Percentiles rank a stretch among this genome's conserved stretches.
Evolutionary conservation across 2,797 vertebrate species (phyloP).

Genomic region (Labeo calbasu): DNA sequence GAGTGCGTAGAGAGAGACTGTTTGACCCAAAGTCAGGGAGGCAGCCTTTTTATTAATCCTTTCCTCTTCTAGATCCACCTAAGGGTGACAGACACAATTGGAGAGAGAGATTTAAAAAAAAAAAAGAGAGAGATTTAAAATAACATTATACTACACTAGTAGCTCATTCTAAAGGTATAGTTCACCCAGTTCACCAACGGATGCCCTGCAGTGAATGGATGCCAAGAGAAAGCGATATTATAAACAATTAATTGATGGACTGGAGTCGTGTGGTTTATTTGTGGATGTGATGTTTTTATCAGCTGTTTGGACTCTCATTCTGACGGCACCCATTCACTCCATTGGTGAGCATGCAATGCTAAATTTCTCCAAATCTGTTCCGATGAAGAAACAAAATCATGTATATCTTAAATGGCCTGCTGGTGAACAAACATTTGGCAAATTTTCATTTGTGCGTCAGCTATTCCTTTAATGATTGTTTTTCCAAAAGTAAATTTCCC

Average conservation of each 20-base stretch:
- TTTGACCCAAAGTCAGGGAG: conserved; percentile 72
- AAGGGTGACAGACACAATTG: conserved; percentile 17
- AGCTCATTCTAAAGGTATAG: background rate
- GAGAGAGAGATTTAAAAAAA: background rate
- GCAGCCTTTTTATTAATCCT: conserved; percentile 69
- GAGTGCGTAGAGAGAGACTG: conserved; percentile 69
- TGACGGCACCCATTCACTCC: background rate
- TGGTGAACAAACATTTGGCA: background rate
- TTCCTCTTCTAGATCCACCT: conserved; percentile 90
- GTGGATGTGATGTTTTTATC: background rate
- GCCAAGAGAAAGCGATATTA: background rate
- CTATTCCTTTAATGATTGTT: too few relatives aligned
- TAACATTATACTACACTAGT: background rate
- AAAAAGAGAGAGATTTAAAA: background rate
- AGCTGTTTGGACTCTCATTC: background rate
- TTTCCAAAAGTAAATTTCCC: background rate
- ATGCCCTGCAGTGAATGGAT: background rate
- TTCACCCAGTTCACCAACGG: background rate
- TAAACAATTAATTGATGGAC: background rate
- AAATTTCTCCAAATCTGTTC: background rate
- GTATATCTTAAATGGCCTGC: background rate
- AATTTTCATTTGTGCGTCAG: background rate
- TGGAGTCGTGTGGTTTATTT: background rate
- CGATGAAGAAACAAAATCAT: background rate
- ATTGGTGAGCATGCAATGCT: background rate